A percentile compares a stretch with the other conserved stretches of the same genome.
Conservation (phyloP, 2,888 invertebrate species). For the Dasysyrphus tricinctus region DNA sequence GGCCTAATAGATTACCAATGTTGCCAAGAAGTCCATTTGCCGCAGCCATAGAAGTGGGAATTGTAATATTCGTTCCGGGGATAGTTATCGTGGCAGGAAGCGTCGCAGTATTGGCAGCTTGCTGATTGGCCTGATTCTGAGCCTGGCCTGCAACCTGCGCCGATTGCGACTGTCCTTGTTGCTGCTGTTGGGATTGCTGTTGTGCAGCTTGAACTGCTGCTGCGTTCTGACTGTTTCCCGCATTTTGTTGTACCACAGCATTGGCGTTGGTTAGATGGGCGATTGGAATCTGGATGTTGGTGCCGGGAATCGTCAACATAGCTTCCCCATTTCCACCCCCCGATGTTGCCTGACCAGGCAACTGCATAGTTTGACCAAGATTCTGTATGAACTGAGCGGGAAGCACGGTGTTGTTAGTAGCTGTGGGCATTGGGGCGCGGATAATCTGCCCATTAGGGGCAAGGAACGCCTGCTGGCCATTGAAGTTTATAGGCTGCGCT, state of each 20-base stretch:
- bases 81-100: constrained; percentile 82
- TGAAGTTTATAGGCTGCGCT: constrained; percentile 85
- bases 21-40: constrained; percentile 82
- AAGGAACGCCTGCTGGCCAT: constrained; percentile 85
- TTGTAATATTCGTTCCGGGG: constrained; percentile 83
- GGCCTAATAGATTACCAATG: constrained; percentile 78
- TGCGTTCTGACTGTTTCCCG: constrained; percentile 71
- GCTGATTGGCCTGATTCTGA: constrained; percentile 76
- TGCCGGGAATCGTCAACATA: constrained; percentile 85
- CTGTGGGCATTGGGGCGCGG: constrained; percentile 85
- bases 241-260: constrained; percentile 77
- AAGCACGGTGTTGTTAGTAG: constrained; percentile 83
- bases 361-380: constrained; percentile 88
- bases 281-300: constrained; percentile 85
- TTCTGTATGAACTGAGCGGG: constrained; percentile 89
- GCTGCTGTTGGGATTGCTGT: constrained; percentile 77
- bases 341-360: constrained; percentile 84
- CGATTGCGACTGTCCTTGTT: constrained; percentile 73
- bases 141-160: constrained; percentile 75
- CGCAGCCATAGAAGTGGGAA: constrained; percentile 82
- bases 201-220: constrained; percentile 80
- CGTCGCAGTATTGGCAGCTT: constrained; percentile 76
- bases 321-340: constrained; percentile 79
- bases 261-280: constrained; percentile 77
- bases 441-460: constrained; percentile 89